A percentile compares a stretch with the other conserved stretches of the same genome.
Evolutionary conservation across 30 jellyfish, hydroid and myxozoan genomes (phyloP).

Genomic region (Calvadosia cruxmelitensis): DNA sequence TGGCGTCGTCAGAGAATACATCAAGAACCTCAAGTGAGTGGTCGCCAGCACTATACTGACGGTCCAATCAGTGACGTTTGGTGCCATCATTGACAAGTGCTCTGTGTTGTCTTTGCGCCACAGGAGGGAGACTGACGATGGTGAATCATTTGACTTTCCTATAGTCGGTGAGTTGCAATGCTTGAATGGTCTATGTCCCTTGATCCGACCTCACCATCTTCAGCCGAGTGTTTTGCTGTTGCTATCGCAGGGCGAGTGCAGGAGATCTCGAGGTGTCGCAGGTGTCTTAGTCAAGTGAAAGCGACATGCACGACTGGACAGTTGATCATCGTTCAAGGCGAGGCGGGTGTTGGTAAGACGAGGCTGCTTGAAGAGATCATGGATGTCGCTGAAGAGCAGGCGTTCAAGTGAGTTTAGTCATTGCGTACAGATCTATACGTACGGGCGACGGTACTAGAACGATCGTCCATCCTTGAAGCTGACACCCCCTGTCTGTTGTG

Average conservation of each 20-base stretch:
- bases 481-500: too few species aligned
- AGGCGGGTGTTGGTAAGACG: slow-evolving; percentile 83
- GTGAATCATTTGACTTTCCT: not conserved
- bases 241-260: too few species aligned
- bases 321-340: too few species aligned
- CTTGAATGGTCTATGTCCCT: not conserved
- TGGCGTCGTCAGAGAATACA: slow-evolving; percentile 46
- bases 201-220: not conserved
- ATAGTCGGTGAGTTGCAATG: not conserved
- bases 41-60: too few species aligned
- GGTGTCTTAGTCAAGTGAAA: too few species aligned
- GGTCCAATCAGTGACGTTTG: too few species aligned
- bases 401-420: slow-evolving; percentile 32
- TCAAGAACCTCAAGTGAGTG: slow-evolving; percentile 5
- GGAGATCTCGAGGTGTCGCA: too few species aligned
- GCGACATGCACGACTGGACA: too few species aligned
- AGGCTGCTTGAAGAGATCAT: slow-evolving; percentile 66
- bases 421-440: too few species aligned
- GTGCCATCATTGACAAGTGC: too few species aligned
- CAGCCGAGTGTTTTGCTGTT: not conserved
- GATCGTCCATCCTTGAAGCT: too few species aligned
- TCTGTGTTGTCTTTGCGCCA: not conserved
- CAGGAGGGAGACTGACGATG: not conserved
- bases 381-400: slow-evolving; percentile 44
- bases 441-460: too few species aligned